Evolutionary conservation across 2,888 invertebrate genomes (phyloP).

Genomic region (Drosophila colorata): DNA sequence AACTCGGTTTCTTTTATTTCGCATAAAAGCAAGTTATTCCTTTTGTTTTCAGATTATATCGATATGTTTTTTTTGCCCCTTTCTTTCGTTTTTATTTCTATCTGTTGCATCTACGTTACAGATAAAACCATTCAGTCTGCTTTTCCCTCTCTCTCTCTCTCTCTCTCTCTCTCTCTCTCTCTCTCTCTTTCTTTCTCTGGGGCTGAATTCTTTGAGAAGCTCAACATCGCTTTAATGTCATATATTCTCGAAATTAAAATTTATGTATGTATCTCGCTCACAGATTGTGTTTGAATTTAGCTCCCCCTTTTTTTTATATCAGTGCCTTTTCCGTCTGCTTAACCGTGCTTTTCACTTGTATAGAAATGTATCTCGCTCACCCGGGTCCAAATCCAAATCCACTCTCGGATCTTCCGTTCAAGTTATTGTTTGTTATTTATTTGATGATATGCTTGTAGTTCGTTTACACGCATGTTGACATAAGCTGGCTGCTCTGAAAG

Average conservation of each 20-base stretch:
- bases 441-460: slow-evolving; percentile 49
- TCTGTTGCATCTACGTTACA: no score
- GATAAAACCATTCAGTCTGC: no score
- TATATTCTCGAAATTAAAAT: slow-evolving; percentile 7
- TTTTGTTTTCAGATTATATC: no score
- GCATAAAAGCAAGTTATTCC: no score
- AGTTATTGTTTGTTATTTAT: slow-evolving; percentile 49
- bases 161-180: not conserved
- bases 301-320: not conserved
- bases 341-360: slow-evolving; percentile 28
- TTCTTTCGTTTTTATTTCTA: no score
- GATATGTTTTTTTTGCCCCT: no score
- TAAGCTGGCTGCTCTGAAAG: slow-evolving; percentile 44
- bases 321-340: not conserved
- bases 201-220: slow-evolving; percentile 8
- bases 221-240: slow-evolving; percentile 7
- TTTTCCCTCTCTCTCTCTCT: no score
- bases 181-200: not conserved
- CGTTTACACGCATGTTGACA: slow-evolving; percentile 53
- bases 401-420: slow-evolving; percentile 23
- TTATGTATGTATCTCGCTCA: slow-evolving; percentile 8
- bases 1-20: no score
- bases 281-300: not conserved
- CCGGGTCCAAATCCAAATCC: slow-evolving; percentile 23
- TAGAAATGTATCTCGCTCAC: slow-evolving; percentile 30